Conservation (phyloP, 1,140 invertebrate genomes). For the Bombus waltoni region DNA sequence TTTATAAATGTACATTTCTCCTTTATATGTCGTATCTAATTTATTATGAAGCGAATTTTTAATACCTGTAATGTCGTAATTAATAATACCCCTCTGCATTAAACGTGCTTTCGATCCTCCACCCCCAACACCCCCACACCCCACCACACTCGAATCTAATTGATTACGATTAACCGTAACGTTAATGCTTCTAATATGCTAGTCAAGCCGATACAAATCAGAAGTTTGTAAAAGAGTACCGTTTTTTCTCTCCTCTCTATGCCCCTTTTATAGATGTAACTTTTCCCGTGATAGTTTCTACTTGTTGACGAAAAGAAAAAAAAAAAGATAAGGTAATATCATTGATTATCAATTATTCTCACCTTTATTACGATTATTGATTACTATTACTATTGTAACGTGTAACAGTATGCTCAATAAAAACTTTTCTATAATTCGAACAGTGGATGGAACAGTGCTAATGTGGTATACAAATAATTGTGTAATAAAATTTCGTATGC, state of each 20-base stretch:
- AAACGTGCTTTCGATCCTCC: constrained; percentile 53
- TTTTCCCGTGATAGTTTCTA: constrained; percentile 50
- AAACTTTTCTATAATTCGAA: constrained; percentile 79
- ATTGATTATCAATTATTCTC: constrained; percentile 71
- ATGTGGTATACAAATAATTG: neutral
- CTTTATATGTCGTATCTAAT: constrained; percentile 64
- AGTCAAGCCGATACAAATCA: constrained; percentile 76
- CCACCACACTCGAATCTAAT: constrained; percentile 6
- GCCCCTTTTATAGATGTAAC: constrained; percentile 45
- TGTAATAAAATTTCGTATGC: neutral
- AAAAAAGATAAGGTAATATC: constrained; percentile 51
- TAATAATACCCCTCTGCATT: constrained; percentile 19
- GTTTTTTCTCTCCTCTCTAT: constrained; percentile 36
- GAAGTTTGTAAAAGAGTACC: constrained; percentile 67
- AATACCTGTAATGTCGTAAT: constrained; percentile 58
- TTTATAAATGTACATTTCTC: constrained; percentile 62
- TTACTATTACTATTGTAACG: constrained; percentile 71
- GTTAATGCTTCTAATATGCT: constrained; percentile 78
- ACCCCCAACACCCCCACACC: neutral
- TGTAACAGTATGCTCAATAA: constrained; percentile 81
- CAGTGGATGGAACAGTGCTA: constrained; percentile 5
- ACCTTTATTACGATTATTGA: constrained; percentile 69
- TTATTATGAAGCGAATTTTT: constrained; percentile 70
- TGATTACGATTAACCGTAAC: constrained; percentile 67
- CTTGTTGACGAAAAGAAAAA: constrained; percentile 39